Evolutionary conservation across 2,888 invertebrate species (phyloP).

Genomic region (Lepidocyrtoides sp.): DNA sequence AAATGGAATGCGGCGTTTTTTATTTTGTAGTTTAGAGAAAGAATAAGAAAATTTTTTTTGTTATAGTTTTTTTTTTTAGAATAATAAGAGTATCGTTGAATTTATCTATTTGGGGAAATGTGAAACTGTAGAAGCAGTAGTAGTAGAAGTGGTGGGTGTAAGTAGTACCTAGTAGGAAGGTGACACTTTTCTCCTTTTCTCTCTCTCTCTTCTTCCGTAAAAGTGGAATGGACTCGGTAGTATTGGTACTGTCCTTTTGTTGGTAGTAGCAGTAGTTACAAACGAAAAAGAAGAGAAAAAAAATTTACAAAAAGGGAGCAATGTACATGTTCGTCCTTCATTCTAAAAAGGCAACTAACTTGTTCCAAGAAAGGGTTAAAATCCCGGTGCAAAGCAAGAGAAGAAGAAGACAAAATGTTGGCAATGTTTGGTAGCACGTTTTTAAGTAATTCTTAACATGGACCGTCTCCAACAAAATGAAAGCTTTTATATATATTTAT

Average conservation of each 20-base stretch:
- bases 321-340: slow-evolving; percentile 17
- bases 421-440: not conserved
- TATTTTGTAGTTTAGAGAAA: too few relatives aligned
- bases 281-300: too few relatives aligned
- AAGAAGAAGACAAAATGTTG: not conserved
- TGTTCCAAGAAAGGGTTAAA: slow-evolving; percentile 12
- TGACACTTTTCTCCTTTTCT: slow-evolving; percentile 17
- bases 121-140: too few relatives aligned
- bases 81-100: too few relatives aligned
- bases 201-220: slow-evolving; percentile 9
- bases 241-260: too few relatives aligned
- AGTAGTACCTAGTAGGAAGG: slow-evolving; percentile 10
- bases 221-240: slow-evolving; percentile 15
- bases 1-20: too few relatives aligned
- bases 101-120: too few relatives aligned
- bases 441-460: slow-evolving; percentile 8
- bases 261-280: too few relatives aligned
- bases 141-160: too few relatives aligned
- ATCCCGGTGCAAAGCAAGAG: not conserved
- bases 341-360: not conserved
- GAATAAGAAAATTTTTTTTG: too few relatives aligned
- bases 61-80: too few relatives aligned
- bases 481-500: not conserved
- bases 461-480: not conserved
- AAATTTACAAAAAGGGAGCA: not conserved